Base-by-base conservation (phyloP, 1,140 invertebrate genomes). In the Penaeus chinensis region DNA sequence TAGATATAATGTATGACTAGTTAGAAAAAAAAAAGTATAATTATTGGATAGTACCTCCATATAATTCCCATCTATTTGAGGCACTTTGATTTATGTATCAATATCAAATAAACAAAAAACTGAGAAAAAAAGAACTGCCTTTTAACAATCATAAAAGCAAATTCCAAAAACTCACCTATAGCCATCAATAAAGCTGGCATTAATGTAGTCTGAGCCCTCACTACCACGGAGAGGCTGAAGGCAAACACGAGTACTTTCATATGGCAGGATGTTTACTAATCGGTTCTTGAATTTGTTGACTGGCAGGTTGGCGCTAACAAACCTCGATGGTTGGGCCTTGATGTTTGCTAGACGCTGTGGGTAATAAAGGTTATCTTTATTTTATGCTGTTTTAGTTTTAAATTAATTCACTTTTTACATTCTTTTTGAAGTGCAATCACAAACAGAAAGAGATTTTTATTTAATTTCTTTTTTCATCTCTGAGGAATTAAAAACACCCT, bases 271-370 rank as follows among this genome's bases (percentile, higher is more conserved):
- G 93, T 99, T 98, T 19, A 99, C 97, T 90, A 99, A 93, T 90
- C 99, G 95, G 92, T 99, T 99, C 93, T 99, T 99, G 92, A 98
- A 97, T 92, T 99, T 99, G 93, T 99, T 99, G 91, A 96, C 96
- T 0, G 98, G 96, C 91, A 99, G 93, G 93, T 98, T 99, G 82
- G 98, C 99, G 85, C 96, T 98, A 74, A 98, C 96, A 92, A 99
- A 99, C 89, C 98, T 95, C 90, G 96, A 96, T 37, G 97, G 98
- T 92, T 98, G 97, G 82, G 96, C 96, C 92, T 98, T 98, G 91
- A 99, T 96, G 91, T 98, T 98, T 20, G 97, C 95, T 77, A 99
- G 93, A 92, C 98, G 98, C 94, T 95, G 93, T 66, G 93, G 93
- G 88, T 87, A 61, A 22, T 90, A 83, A 27, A 89, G 86, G 71